Conservation (phyloP, 2,113 vertebrate species). For the Seriola dumerili region DNA sequence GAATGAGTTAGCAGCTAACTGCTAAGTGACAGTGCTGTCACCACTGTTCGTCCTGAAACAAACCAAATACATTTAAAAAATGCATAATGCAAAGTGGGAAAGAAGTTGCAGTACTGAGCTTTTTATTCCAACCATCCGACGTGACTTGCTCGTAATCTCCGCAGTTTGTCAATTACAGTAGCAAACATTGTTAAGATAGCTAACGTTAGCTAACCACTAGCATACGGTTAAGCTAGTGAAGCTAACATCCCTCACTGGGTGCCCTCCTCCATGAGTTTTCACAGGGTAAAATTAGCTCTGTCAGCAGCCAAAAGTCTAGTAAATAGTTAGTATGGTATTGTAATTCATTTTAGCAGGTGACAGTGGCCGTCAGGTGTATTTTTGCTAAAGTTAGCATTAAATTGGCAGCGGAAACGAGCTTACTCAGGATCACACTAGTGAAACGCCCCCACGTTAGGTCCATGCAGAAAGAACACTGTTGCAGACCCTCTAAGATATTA, state of each 20-base stretch:
- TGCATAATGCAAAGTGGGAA: neutral
- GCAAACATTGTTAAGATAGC: conserved; percentile 4
- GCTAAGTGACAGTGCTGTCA: conserved; percentile 59
- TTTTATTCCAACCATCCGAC: neutral
- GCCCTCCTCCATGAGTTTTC: conserved; percentile 5
- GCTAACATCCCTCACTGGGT: conserved; percentile 26
- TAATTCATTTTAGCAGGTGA: neutral
- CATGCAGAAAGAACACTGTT: neutral
- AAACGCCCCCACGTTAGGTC: conserved; percentile 43
- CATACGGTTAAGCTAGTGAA: conserved; percentile 26
- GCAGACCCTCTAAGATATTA: neutral
- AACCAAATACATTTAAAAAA: neutral
- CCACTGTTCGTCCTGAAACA: neutral
- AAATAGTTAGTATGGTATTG: neutral
- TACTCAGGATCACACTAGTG: neutral
- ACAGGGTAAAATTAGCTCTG: neutral
- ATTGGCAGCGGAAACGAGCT: neutral
- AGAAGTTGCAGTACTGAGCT: neutral
- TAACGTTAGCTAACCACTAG: conserved; percentile 42
- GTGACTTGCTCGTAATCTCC: neutral
- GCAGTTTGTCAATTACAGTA: neutral
- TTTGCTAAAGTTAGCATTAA: neutral
- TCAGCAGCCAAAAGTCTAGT: neutral
- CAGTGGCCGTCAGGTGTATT: neutral
- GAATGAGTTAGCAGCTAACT: conserved; percentile 76